Evolutionary conservation across 2,888 invertebrate genomes (phyloP).

Genomic region (Bombylius discolor): DNA sequence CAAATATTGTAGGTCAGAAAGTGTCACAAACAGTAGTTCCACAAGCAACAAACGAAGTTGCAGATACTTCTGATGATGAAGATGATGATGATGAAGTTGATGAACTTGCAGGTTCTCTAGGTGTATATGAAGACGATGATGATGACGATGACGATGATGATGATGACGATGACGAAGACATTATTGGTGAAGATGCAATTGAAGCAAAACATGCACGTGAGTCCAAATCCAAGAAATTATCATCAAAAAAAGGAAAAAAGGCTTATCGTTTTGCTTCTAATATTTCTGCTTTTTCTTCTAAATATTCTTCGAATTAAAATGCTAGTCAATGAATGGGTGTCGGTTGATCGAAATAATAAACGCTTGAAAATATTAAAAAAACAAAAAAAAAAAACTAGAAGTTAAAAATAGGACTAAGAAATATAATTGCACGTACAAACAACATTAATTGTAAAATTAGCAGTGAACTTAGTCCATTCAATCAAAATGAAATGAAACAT

Average conservation of each 20-base stretch:
- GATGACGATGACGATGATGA: conserved; percentile 52
- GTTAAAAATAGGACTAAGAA: too few species aligned
- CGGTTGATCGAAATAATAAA: not conserved
- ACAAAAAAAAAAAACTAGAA: too few species aligned
- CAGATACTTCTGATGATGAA: conserved; percentile 25
- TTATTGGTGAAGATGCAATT: conserved; percentile 48
- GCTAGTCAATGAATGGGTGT: not conserved
- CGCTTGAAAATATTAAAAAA: not conserved
- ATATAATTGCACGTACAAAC: too few species aligned
- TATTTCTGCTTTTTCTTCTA: not conserved
- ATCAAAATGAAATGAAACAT: too few species aligned
- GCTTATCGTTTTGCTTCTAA: not conserved
- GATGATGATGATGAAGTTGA: conserved; percentile 43
- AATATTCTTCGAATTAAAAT: conserved; percentile 1
- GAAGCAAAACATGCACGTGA: conserved; percentile 70
- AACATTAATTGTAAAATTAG: too few species aligned
- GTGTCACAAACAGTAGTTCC: conserved; percentile 10
- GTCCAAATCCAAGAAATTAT: conserved; percentile 54
- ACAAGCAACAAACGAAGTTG: conserved; percentile 15
- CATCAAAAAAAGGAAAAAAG: not conserved
- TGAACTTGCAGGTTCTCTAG: conserved; percentile 50
- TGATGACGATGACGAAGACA: conserved; percentile 51
- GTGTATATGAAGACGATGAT: conserved; percentile 53
- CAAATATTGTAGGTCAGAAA: conserved; percentile 2
- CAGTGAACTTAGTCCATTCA: too few species aligned